A percentile compares a stretch with the other conserved stretches of the same genome.
Evolutionary conservation across 35 echinoderm and acorn worm genomes (phyloP).

Genomic region (Nesometra sesokonis): DNA sequence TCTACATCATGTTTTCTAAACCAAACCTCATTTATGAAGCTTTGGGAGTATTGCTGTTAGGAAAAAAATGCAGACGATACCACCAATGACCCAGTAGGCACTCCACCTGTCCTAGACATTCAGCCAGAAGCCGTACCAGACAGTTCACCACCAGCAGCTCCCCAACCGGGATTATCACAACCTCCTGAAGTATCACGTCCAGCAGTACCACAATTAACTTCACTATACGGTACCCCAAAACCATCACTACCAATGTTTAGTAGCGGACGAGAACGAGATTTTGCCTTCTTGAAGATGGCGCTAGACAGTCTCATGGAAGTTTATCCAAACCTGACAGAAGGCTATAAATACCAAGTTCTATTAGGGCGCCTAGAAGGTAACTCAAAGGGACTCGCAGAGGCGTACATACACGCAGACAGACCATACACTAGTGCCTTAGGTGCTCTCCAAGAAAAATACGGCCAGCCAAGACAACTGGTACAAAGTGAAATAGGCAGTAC

Average conservation of each 20-base stretch:
- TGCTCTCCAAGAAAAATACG: slow-evolving; percentile 5
- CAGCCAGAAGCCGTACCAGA: too few relatives aligned
- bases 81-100: too few relatives aligned
- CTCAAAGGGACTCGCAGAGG: not conserved
- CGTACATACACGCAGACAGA: not conserved
- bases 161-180: too few relatives aligned
- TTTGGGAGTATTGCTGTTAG: too few relatives aligned
- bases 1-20: too few relatives aligned
- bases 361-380: not conserved
- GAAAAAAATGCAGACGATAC: too few relatives aligned
- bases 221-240: not conserved
- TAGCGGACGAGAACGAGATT: not conserved
- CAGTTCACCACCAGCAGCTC: too few relatives aligned
- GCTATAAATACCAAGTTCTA: slow-evolving; percentile 7
- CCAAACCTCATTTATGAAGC: too few relatives aligned
- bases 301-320: not conserved
- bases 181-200: too few relatives aligned
- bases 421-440: not conserved
- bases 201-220: not conserved
- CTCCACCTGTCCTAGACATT: too few relatives aligned
- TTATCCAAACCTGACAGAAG: not conserved
- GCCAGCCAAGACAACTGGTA: not conserved
- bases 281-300: slow-evolving; percentile 6
- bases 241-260: not conserved
- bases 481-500: slow-evolving; percentile 17